Evolutionary conservation across 2,797 vertebrate genomes (phyloP), one percentile per base, ranked within the genome.

Genomic region (Sciaenops ocellatus): DNA sequence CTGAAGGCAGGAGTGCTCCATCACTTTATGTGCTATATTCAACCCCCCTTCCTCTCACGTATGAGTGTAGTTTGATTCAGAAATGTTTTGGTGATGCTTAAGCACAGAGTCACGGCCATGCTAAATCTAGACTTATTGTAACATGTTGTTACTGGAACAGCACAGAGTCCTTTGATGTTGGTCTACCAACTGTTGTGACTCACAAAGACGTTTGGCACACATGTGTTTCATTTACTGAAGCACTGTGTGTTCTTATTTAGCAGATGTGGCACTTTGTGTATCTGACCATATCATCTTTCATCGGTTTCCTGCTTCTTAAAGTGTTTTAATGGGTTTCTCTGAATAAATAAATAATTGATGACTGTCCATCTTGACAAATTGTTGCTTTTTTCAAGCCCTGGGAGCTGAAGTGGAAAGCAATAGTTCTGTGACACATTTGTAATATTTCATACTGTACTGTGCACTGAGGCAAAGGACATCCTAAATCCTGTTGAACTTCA

Each of bases 181-280:
- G 51, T 84, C 63, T 34, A 78, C 67, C 76, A 78, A 78, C 70
- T 84, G 74, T 54, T 77, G 57, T 75, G 71, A 90, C 79, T 85
- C 68, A 80, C 41, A 47, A 28, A 28, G 18, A 86, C 16, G 6
- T 78, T 70, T 79, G 52, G 24, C 84, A 87, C 74, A 70, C 59
- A 57, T 3, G 48, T 64, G 76, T 80, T 76, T 84, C 41, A 69
- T 84, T 84, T 62, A 63, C 68, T 66, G 52, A 63, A 50, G 50
- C 11, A 59, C 57, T 24, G 41, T 15, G 26, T 68, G 47, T 66
- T 77, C 55, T 46, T 13, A 20, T 20, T 64, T 42, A 55, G 41
- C 22, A 3, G 20, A 54, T 52, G 57, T 79, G 61, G 38, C 24
- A 64, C 74, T 76, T 69, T 83, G 24, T 61, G 18, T 44, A 60